Percentiles rank a stretch among this genome's conserved stretches.
These are phyloP conservation scores for Ectemnius continuus DNA, from an alignment of 2,888 invertebrate genomes.

Conservation along the genomic window DNA sequence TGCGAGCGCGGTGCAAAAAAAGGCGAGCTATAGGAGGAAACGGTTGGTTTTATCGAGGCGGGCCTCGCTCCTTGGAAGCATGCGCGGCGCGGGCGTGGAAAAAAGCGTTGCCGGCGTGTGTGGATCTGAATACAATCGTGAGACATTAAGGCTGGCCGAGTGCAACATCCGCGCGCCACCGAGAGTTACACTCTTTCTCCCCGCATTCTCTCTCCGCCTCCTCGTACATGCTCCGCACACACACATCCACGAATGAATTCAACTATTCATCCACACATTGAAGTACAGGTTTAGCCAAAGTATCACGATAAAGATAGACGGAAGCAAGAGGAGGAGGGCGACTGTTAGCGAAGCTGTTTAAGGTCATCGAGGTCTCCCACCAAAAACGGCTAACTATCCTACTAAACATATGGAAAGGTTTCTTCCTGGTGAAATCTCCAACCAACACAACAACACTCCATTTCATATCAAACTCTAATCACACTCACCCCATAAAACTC, in stretches of 20 bases:
- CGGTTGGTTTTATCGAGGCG: conserved; percentile 26
- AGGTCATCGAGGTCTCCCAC: conserved; percentile 46
- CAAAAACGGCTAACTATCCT: conserved; percentile 55
- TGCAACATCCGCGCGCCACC: conserved; percentile 44
- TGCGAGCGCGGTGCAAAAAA: neutral
- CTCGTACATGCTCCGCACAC: too few relatives aligned
- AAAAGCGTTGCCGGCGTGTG: too few relatives aligned
- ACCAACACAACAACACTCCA: conserved; percentile 39
- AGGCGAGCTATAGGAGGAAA: conserved; percentile 31
- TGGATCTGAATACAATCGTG: conserved; percentile 64
- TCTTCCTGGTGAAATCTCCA: conserved; percentile 59
- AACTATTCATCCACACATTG: too few relatives aligned
- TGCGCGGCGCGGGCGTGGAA: conserved; percentile 33
- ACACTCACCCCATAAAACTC: too few relatives aligned
- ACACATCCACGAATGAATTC: too few relatives aligned
- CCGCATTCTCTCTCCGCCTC: too few relatives aligned
- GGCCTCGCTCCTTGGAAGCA: conserved; percentile 35
- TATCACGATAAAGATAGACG: conserved; percentile 50
- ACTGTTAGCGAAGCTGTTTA: conserved; percentile 28
- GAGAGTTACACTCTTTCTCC: neutral
- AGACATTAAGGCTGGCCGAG: conserved; percentile 49
- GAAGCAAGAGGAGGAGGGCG: conserved; percentile 28
- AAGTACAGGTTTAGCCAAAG: conserved; percentile 21
- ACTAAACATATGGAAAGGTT: conserved; percentile 54
- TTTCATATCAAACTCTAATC: too few relatives aligned